Conservation (phyloP, 64 coral and sea anemone species). For the Actinia equina region DNA sequence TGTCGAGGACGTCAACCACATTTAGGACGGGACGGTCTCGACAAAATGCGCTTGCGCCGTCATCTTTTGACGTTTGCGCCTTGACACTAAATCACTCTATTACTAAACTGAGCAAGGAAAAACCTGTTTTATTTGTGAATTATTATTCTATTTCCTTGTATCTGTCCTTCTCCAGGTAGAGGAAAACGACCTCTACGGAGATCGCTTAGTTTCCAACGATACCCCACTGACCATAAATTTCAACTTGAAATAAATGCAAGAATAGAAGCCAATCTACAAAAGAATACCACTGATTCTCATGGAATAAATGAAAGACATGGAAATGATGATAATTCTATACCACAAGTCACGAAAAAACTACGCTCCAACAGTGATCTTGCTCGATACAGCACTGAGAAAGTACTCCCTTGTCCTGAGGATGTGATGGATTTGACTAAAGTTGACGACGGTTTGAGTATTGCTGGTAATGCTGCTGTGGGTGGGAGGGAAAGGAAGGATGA, state of each 20-base stretch:
- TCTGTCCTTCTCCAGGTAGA: background rate
- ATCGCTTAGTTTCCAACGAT: conserved; percentile 15
- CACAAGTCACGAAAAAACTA: background rate
- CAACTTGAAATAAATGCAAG: background rate
- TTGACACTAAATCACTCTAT: too few species aligned
- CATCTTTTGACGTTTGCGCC: too few species aligned
- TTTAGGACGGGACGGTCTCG: too few species aligned
- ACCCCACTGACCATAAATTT: conserved; percentile 6
- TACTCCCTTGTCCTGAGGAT: background rate
- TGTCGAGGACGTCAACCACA: too few species aligned
- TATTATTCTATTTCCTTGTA: background rate
- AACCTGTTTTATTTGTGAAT: too few species aligned
- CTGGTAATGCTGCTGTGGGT: background rate
- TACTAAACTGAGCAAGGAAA: too few species aligned
- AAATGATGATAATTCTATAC: background rate
- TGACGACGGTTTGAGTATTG: background rate
- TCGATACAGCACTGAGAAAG: background rate
- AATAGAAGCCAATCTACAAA: conserved; percentile 12
- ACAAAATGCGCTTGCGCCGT: too few species aligned
- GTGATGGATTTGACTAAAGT: background rate
- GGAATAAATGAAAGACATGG: background rate
- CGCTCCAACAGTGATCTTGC: conserved; percentile 17
- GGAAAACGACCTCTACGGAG: conserved; percentile 5
- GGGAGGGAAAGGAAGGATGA: background rate
- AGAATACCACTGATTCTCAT: background rate